phyloP scores from a whole-genome alignment of 2,888 invertebrate genomes.

The Trissolcus japonicus region DNA sequence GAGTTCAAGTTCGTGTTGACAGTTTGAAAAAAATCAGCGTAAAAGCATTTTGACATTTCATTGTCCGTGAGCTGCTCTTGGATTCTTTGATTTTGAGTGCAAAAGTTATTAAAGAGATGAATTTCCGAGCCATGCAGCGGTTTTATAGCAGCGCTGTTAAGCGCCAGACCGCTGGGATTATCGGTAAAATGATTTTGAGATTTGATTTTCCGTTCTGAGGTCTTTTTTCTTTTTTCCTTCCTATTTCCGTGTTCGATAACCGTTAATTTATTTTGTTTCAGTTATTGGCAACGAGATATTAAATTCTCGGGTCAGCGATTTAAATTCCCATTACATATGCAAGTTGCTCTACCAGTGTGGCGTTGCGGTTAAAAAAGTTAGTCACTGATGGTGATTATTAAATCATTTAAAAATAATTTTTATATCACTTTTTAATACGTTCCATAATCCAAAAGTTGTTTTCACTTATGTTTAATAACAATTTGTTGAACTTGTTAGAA shows the following conservation, averaged over 20 bases:
- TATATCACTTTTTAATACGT: neutral
- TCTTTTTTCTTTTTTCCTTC: neutral
- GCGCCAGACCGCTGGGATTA: slow-evolving; percentile 67
- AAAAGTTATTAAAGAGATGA: slow-evolving; percentile 23
- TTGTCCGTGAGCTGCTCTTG: slow-evolving; percentile 4
- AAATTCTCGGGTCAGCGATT: slow-evolving; percentile 83
- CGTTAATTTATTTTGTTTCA: slow-evolving; percentile 57
- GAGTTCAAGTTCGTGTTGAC: neutral
- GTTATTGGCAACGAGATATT: slow-evolving; percentile 88
- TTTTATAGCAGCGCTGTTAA: slow-evolving; percentile 36
- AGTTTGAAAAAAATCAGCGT: neutral
- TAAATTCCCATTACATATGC: slow-evolving; percentile 82
- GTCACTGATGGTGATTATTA: slow-evolving; percentile 32
- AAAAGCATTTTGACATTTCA: neutral
- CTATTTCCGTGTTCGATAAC: neutral
- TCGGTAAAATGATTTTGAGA: slow-evolving; percentile 61
- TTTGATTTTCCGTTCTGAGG: neutral
- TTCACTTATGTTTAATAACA: too few species aligned
- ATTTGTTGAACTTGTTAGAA: neutral
- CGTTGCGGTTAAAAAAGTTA: slow-evolving; percentile 79
- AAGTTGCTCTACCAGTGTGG: slow-evolving; percentile 81
- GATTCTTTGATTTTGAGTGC: slow-evolving; percentile 6
- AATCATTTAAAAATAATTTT: neutral
- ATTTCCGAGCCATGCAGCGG: slow-evolving; percentile 42
- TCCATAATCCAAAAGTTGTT: neutral